Base-by-base conservation (phyloP, 2,888 invertebrate genomes). In the Cataglyphis livida region DNA sequence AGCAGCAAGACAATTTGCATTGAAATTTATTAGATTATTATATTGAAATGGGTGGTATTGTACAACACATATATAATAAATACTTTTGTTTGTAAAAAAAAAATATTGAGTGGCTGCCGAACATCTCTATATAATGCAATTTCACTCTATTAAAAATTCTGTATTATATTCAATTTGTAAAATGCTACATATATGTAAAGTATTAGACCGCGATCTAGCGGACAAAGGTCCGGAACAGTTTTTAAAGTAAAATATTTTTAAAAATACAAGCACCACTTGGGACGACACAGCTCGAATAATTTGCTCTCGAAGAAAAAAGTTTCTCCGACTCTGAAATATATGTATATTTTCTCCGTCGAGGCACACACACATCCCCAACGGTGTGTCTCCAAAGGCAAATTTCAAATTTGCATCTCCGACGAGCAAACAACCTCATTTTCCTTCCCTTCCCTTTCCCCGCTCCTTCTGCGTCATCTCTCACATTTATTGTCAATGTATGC, bases 281-380 rank as follows among this genome's bases (percentile, higher is more conserved):
- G 18, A 48, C 41, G 32, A 21, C 59, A 35, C n/a, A 28, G 21
- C 9, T 28, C 6, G 25, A 21, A 15, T 79, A 79, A 79, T 79
- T 79, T 73, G 35, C 48, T 38, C 12, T 28, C n/a, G 76, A 70
- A 78, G 41, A n/a, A 70, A 51, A 51, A 70, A 68, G 38, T 61
- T 79, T 25, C 35, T 21, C 6, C 28, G 25, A 35, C 6, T n/a
- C 51, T 25, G 25, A 57, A 41, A 68, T 48, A 48, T n/a, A 38
- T 66, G 12, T 38, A 38, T 66, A 48, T 44, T 75, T 57, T 57
- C 5, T 41, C 28, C 9, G 10, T 0, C n/a, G 48, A 9, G 21
- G 0, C 9, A 18, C 51, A n/a, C 18, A 32, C 68, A 18, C 21
- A 0, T 5, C 41, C 10, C 41, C 41, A 28, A 32, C 28, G 41